phyloP scores from a whole-genome alignment of 2,113 vertebrate species.

The Dendrocopos noguchii region DNA sequence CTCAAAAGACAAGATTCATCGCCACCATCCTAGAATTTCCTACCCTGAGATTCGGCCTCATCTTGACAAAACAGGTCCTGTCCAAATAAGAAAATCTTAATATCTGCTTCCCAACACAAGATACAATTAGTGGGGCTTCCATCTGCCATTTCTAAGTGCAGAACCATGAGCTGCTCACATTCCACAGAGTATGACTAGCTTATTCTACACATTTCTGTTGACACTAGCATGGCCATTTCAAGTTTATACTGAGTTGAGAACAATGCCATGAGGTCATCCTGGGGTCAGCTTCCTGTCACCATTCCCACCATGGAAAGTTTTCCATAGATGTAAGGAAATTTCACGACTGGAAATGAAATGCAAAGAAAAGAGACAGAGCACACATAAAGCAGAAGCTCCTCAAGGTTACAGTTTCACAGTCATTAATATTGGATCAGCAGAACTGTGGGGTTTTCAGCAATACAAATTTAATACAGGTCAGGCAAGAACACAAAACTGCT shows the following conservation, averaged over 20 bases:
- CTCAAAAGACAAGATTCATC: not conserved
- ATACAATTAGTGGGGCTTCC: not conserved
- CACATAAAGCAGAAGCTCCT: not conserved
- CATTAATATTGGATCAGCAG: not conserved
- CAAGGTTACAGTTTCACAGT: not conserved
- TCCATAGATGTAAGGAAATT: not conserved
- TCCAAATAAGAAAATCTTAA: not conserved
- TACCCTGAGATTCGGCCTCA: not conserved
- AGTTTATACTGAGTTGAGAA: not conserved
- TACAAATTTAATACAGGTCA: not conserved
- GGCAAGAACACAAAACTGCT: not conserved
- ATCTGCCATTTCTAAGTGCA: not conserved
- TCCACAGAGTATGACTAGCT: not conserved
- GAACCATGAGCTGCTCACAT: not conserved
- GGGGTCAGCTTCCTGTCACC: not conserved
- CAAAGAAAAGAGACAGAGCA: not conserved
- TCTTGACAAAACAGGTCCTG: not conserved
- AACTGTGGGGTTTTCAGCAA: not conserved
- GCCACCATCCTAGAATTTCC: not conserved
- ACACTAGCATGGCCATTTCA: accelerated
- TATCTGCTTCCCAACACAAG: not conserved
- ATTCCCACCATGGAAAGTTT: not conserved
- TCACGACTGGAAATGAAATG: not conserved
- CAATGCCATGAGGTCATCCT: not conserved
- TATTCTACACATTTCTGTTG: not conserved